phyloP scores from a whole-genome alignment of 2,113 vertebrate species.

The Gymnobelideus leadbeateri region DNA sequence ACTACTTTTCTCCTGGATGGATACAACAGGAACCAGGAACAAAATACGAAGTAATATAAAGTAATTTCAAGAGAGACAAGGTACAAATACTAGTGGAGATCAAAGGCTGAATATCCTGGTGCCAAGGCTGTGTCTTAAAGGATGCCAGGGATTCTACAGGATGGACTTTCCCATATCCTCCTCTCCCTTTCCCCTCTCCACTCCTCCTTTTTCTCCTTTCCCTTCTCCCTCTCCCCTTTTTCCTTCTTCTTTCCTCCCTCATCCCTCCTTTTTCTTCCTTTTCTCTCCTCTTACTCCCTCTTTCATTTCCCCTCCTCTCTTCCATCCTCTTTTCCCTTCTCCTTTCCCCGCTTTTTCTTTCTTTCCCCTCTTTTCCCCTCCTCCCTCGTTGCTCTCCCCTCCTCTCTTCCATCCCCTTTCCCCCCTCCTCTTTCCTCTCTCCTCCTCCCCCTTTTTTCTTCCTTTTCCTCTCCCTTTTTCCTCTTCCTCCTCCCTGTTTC shows the following conservation, averaged over 20 bases:
- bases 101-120: not conserved
- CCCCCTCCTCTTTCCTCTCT: not conserved
- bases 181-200: no score
- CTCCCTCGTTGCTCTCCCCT: no score
- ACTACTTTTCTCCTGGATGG: not conserved
- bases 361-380: not conserved
- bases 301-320: no score
- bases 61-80: not conserved
- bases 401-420: accelerated
- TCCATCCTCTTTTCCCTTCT: not conserved
- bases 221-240: not conserved
- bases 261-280: accelerated
- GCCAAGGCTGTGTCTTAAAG: not conserved
- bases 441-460: not conserved
- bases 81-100: not conserved
- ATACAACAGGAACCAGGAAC: not conserved
- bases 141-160: not conserved
- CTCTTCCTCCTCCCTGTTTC: no score
- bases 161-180: not conserved
- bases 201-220: no score
- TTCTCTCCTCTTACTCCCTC: no score
- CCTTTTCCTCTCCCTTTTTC: not conserved
- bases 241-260: not conserved
- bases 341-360: not conserved
- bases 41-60: not conserved